These are phyloP conservation scores for Carlito syrichta DNA, from an alignment of 2,113 vertebrate genomes.

Conservation along the genomic window DNA sequence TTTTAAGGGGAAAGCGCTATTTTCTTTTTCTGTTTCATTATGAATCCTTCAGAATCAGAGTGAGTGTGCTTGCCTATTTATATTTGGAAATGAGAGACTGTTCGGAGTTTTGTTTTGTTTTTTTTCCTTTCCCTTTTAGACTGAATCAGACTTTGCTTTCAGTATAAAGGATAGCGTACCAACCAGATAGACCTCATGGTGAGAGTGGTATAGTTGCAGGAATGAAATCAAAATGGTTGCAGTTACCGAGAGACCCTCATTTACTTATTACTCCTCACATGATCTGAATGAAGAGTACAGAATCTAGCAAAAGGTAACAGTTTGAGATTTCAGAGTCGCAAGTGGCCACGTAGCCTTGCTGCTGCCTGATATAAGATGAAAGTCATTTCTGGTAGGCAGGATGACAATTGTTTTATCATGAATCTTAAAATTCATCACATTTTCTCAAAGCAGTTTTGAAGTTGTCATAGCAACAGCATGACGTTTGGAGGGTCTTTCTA, in stretches of 20 bases:
- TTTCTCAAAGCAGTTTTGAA: constrained; percentile 27
- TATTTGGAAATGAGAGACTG: not conserved
- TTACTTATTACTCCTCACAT: constrained; percentile 65
- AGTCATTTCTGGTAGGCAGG: constrained; percentile 17
- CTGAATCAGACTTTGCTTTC: constrained; percentile 83
- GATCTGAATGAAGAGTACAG: constrained; percentile 58
- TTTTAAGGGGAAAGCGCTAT: constrained; percentile 55
- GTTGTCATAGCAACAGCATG: constrained; percentile 48
- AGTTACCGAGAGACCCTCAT: constrained; percentile 61
- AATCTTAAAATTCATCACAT: constrained; percentile 18
- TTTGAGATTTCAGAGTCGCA: constrained; percentile 21
- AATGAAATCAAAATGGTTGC: constrained; percentile 76
- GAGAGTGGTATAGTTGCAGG: constrained; percentile 76
- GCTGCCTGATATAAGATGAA: not conserved
- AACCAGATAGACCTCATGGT: constrained; percentile 63
- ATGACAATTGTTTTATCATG: constrained; percentile 31
- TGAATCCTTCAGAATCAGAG: not conserved
- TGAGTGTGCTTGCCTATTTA: not conserved
- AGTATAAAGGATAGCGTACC: constrained; percentile 76
- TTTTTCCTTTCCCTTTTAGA: constrained; percentile 73
- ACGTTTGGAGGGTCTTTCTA: constrained; percentile 23
- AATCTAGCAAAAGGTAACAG: constrained; percentile 65
- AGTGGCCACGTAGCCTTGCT: not conserved
- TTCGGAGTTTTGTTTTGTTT: not conserved
- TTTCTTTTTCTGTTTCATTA: constrained; percentile 47